Evolutionary conservation across 2,113 vertebrate genomes (phyloP), one percentile per base, ranked within the genome.

Genomic region (Aldabrachelys gigantea): DNA sequence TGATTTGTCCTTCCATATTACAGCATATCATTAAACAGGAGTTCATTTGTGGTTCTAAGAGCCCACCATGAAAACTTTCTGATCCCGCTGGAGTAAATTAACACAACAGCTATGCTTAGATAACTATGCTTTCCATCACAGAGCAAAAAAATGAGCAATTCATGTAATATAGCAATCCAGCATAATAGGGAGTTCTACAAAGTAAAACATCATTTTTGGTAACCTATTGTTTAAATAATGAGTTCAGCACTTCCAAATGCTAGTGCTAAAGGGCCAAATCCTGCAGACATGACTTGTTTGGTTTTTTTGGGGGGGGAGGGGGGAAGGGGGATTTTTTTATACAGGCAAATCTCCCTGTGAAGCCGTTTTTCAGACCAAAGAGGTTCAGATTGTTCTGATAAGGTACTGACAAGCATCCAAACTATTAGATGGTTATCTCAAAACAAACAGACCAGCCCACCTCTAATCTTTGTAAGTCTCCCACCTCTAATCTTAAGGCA

Each of bases 381-480:
- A 22, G 3, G 86, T 86, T 89, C 52, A 4, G 19, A 17, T 3
- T 14, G 22, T 78, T 84, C 41, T 94, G 52, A 82, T 49, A 90
- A 89, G 11, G 6, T 38, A 44, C 38, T 56, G 44, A 4, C 31
- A 62, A 93, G 79, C 56, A 90, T 24, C 81, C 91, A 78, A 95
- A 85, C 84, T 57, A 62, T 16, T 57, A 38, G 62, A 8, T 89
- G 5, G 53, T 94, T 47, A 25, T 24, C 27, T 72, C 72, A 91
- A 94, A 59, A 65, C 47, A 87, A 92, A 62, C 6, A 49, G 78
- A 65, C 41, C 86, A 96, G 91, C 84, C 57, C 92, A 41, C 41
- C 41, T 41, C 41, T 41, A 93, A 87, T 1, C 12, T 31, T 91
- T 88, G 91, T 96, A 96, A 97, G 84, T 95, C 90, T 87, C 56